These are phyloP conservation scores for Tanytarsus gracilentus DNA, from an alignment of 2,888 invertebrate species.

Conservation along the genomic window DNA sequence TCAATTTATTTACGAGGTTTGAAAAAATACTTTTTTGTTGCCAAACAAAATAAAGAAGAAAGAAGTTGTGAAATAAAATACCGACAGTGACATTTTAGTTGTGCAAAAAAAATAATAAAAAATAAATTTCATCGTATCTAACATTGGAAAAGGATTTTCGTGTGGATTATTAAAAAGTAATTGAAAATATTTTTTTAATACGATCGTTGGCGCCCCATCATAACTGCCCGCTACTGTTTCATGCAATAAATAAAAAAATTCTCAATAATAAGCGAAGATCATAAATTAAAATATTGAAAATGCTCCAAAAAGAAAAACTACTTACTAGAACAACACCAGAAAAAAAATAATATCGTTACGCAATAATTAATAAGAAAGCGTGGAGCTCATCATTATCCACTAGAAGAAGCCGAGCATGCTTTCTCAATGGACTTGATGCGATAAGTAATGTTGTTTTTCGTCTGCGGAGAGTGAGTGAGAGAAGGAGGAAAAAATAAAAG, in stretches of 20 bases:
- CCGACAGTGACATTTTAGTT: slow-evolving; percentile 17
- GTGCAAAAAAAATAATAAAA: not conserved
- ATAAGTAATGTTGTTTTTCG: slow-evolving; percentile 14
- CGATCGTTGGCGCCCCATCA: too few relatives aligned
- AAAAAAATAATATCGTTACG: slow-evolving; percentile 3
- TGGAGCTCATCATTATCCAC: not conserved
- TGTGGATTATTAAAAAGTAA: slow-evolving; percentile 1
- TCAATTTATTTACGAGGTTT: not conserved
- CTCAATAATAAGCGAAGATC: too few relatives aligned
- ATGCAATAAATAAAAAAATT: too few relatives aligned
- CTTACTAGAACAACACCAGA: not conserved
- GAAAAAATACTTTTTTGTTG: slow-evolving; percentile 16
- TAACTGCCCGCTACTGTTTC: too few relatives aligned
- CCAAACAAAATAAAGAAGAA: not conserved
- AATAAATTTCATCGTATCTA: too few relatives aligned
- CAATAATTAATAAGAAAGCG: slow-evolving; percentile 14
- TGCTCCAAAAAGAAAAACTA: not conserved
- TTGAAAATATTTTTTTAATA: too few relatives aligned
- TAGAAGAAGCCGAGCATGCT: slow-evolving; percentile 8
- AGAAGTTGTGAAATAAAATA: not conserved
- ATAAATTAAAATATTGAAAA: too few relatives aligned
- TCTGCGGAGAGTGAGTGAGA: not conserved
- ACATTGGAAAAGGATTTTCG: slow-evolving; percentile 8
- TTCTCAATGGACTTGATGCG: not conserved
- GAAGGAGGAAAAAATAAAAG: not conserved